Evolutionary conservation across 2,113 vertebrate species (phyloP), one percentile per base, ranked within the genome.

Genomic region (Polyodon spathula): DNA sequence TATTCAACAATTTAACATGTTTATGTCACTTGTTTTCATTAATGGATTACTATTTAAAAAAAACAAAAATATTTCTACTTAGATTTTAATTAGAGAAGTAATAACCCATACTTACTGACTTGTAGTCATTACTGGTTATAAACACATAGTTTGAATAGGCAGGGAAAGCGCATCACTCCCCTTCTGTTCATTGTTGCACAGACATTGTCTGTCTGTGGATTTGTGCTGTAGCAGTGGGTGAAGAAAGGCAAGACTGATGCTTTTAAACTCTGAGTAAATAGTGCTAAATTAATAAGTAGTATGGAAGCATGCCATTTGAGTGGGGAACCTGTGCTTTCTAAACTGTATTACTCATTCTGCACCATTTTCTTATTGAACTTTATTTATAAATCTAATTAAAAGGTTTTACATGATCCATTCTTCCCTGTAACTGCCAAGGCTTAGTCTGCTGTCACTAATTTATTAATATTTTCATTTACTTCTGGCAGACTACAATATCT

Each of bases 401-500:
- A 59, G 38, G 27, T 27, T 27, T 27, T 27, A 27, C 27, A 27
- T 54, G 64, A 53, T 58, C 27, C 50, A 27, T 59, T 60, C 57
- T 56, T 37, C 58, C 41, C 50, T 8, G 56, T 14, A 62, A 59
- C 62, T 61, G 59, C 37, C 3, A 15, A 17, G 42, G 42, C 52
- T 5, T 16, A 60, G 40, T 27, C 62, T 53, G 39, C 40, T 48
- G 43, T 56, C 54, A 59, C 66, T 59, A 54, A 60, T 56, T 56
- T 17, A 60, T 54, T 38, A 56, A 60, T 53, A 56, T 15, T 51
- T 59, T 65, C 51, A 58, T 59, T 43, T 11, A 64, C 55, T 57
- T 63, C 38, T 61, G 58, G 51, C 54, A 46, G 37, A 39, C 44
- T 63, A 50, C 65, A 71, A 62, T 60, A 51, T 68, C 54, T 56